Evolutionary conservation across 2,888 invertebrate species (phyloP).

Genomic region (Brenthis daphne): DNA sequence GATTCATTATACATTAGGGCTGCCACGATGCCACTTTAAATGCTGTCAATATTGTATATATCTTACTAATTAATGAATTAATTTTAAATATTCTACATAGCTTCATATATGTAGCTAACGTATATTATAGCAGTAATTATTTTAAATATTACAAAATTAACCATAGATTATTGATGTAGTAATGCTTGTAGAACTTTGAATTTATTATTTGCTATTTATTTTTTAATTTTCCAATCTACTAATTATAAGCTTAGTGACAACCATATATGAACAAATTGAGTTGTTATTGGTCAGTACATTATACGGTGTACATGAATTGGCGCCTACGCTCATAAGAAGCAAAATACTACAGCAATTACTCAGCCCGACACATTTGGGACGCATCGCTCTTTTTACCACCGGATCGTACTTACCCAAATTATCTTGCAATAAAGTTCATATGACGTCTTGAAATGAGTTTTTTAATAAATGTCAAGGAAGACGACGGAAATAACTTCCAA

Average conservation of each 20-base stretch:
- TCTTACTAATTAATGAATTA: background rate
- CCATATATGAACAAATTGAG: conserved; percentile 64
- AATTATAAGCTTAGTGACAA: conserved; percentile 35
- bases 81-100: background rate
- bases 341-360: conserved; percentile 52
- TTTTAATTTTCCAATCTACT: too few species aligned
- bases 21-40: conserved; percentile 9
- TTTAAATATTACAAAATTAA: too few species aligned
- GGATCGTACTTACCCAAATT: conserved; percentile 45
- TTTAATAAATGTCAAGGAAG: conserved; percentile 46
- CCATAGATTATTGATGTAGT: too few species aligned
- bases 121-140: too few species aligned
- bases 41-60: too few species aligned
- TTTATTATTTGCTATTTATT: too few species aligned
- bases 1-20: conserved; percentile 34
- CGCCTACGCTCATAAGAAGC: conserved; percentile 51
- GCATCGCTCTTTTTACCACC: conserved; percentile 45
- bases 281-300: conserved; percentile 47
- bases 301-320: conserved; percentile 39
- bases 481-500: conserved; percentile 31
- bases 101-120: background rate
- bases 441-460: conserved; percentile 35
- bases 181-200: too few species aligned
- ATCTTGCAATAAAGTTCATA: conserved; percentile 42
- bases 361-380: conserved; percentile 48